These are phyloP conservation scores for Ascidia mentula DNA, from an alignment of 23 tunicate genomes.

Conservation along the genomic window DNA sequence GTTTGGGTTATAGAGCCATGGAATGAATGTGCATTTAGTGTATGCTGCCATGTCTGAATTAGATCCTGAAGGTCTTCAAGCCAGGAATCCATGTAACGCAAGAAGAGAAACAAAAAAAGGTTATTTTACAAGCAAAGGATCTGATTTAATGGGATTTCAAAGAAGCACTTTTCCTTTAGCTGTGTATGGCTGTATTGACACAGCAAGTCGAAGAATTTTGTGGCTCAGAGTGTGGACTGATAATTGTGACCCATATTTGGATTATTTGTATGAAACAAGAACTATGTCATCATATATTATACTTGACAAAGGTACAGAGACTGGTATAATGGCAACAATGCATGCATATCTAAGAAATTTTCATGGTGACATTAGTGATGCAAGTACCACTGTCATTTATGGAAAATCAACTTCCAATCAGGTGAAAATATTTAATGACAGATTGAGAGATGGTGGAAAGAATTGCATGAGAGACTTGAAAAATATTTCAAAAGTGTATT, in stretches of 20 bases:
- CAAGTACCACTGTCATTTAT: slow-evolving; percentile 12
- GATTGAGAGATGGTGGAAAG: too few relatives aligned
- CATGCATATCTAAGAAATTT: slow-evolving; percentile 8
- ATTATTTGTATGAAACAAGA: slow-evolving; percentile 15
- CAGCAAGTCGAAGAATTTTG: slow-evolving; percentile 23
- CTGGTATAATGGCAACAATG: slow-evolving; percentile 46
- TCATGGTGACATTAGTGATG: not conserved
- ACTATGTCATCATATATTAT: not conserved
- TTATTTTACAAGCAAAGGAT: too few relatives aligned
- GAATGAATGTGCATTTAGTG: slow-evolving; percentile 14
- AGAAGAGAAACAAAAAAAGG: too few relatives aligned
- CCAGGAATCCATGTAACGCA: too few relatives aligned
- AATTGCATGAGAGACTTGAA: too few relatives aligned
- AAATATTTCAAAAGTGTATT: too few relatives aligned
- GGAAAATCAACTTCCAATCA: slow-evolving; percentile 35
- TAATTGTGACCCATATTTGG: slow-evolving; percentile 31
- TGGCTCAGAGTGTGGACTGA: slow-evolving; percentile 31
- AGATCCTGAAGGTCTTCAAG: slow-evolving; percentile 23
- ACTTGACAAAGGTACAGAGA: slow-evolving; percentile 34
- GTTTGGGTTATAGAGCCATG: slow-evolving; percentile 23
- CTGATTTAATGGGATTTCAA: too few relatives aligned
- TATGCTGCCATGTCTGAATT: slow-evolving; percentile 15
- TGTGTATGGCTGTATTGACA: slow-evolving; percentile 24
- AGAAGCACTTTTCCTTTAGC: slow-evolving; percentile 16
- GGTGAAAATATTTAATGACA: too few relatives aligned